Percentiles rank a stretch among this genome's conserved stretches.
Evolutionary conservation across 2,113 vertebrate species (phyloP).

Genomic region (Upupa epops): DNA sequence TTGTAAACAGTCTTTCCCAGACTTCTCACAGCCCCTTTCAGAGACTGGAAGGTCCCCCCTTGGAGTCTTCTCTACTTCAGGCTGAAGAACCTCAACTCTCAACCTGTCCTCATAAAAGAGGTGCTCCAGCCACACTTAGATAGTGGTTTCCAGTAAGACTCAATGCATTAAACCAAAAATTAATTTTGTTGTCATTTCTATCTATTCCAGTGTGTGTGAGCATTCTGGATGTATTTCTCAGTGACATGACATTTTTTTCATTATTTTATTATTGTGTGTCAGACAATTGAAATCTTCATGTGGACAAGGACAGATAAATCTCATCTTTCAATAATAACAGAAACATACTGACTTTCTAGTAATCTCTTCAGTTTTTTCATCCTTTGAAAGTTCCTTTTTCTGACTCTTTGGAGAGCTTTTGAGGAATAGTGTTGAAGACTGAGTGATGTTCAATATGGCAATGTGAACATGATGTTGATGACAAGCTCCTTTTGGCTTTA

Average conservation of each 20-base stretch:
- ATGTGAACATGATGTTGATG: neutral
- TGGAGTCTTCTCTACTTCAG: too few relatives aligned
- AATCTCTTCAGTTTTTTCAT: neutral
- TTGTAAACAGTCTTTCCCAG: too few relatives aligned
- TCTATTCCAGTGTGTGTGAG: neutral
- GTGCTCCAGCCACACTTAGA: neutral
- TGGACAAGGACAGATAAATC: neutral
- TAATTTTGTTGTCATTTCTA: neutral
- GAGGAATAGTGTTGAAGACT: neutral
- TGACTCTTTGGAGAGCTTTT: neutral
- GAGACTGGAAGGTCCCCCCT: too few relatives aligned
- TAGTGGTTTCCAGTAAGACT: neutral
- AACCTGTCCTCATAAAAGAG: too few relatives aligned
- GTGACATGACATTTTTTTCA: neutral
- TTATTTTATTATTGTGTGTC: neutral
- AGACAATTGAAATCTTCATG: neutral
- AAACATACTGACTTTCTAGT: neutral
- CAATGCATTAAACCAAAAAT: neutral
- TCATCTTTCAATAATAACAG: neutral
- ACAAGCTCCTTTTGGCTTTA: neutral
- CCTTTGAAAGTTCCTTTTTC: neutral
- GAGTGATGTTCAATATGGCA: neutral
- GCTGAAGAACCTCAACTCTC: too few relatives aligned
- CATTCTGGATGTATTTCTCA: neutral
- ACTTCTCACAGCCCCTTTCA: too few relatives aligned